Percentiles rank a stretch among this genome's conserved stretches.
Evolutionary conservation across 2,797 vertebrate species (phyloP).

Genomic region (Phoxinus dragarum): DNA sequence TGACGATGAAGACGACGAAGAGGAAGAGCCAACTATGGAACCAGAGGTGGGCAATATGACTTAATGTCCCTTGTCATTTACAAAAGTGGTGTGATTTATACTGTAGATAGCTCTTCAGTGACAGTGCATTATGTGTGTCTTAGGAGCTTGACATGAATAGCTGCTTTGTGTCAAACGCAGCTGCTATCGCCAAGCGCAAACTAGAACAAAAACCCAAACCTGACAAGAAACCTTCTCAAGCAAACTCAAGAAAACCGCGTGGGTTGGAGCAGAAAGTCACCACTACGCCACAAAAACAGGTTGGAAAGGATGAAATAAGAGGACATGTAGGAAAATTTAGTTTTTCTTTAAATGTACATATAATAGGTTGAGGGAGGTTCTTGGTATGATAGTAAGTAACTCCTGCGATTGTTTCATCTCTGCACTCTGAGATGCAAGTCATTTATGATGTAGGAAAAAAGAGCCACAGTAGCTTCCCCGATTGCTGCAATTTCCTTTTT

Average conservation of each 20-base stretch:
- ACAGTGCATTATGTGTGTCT: conserved; percentile 1
- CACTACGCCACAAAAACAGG: conserved; percentile 33
- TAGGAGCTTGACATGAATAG: conserved; percentile 79
- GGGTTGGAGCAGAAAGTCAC: conserved; percentile 14
- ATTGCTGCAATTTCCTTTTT: neutral
- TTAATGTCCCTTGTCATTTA: neutral
- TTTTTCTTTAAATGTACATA: too few relatives aligned
- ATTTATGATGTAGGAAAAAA: neutral
- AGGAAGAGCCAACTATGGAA: conserved; percentile 50
- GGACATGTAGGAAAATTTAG: too few relatives aligned
- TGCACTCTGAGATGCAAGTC: neutral
- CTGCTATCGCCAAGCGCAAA: conserved; percentile 61
- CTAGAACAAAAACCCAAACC: conserved; percentile 58
- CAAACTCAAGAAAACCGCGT: conserved; percentile 30
- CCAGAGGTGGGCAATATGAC: conserved; percentile 66
- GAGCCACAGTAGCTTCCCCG: neutral
- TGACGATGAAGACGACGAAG: conserved; percentile 32
- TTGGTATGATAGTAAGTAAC: too few relatives aligned
- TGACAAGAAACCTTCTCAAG: conserved; percentile 60
- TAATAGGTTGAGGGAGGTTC: neutral
- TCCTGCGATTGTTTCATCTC: neutral
- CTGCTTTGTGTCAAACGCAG: conserved; percentile 79
- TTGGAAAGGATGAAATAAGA: neutral
- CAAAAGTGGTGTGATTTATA: neutral
- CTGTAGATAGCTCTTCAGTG: neutral